Evolutionary conservation across 2,888 invertebrate genomes (phyloP), one percentile per base, ranked within the genome.

Genomic region (Drosophila paramelanica): DNA sequence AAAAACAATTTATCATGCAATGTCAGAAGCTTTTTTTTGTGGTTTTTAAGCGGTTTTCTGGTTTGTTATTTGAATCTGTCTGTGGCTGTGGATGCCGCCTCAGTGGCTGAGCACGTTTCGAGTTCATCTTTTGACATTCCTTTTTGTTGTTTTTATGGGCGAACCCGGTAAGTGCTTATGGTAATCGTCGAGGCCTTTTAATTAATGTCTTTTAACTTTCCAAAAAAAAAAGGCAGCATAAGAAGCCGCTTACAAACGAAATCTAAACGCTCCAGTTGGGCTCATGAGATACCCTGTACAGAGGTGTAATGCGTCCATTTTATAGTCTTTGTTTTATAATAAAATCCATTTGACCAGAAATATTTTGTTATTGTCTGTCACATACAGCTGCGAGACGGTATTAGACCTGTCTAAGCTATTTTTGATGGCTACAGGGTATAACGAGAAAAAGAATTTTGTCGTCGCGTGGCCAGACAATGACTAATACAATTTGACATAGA

Each of bases 391-490:
- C 11, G 3, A 33, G 11, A 11, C 39, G 7, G 14, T 14, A 39
- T n/a, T 13, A 7, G 42, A 20, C n/a, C 3, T 5, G 1, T 0
- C 1, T 11, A 11, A 1, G 6, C 3, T 11, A 50, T 36, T 36
- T 36, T 36, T 13, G 36, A 13, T 13, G 1, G n/a, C 5, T 33
- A 65, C 38, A 64, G 64, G 61, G 64, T 51, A 64, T 64, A n/a
- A 1, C 10, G 41, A 17, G 36, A 23, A 31, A 60, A 43, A 47
- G 47, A 64, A 56, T 61, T 62, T 50, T 49, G 8, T 65, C 51
- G 56, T 76, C 86, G 86, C 82, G 80, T 86, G 86, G 76, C 76
- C 68, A 86, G 80, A 82, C 82, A 80, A 70, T 83, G 83, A 83
- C 81, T 83, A 83, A 83, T 82, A 60, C 61, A 23, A 45, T 52